phyloP scores from a whole-genome alignment of 2,113 vertebrate species.

The Myrmecobius fasciatus region DNA sequence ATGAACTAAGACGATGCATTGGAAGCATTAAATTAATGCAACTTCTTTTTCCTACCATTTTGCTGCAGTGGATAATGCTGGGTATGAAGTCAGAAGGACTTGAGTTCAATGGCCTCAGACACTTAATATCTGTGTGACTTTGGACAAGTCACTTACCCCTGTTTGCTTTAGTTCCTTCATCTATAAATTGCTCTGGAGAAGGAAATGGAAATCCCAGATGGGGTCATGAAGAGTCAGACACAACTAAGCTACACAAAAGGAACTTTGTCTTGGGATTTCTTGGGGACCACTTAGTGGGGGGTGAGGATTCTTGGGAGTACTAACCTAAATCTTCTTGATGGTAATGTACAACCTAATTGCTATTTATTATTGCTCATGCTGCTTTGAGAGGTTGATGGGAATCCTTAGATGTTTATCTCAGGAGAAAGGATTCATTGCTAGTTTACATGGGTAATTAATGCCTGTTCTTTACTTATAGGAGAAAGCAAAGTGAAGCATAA shows the following conservation, averaged over 20 bases:
- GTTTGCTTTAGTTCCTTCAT: neutral
- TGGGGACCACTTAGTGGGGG: too few relatives aligned
- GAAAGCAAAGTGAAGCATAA: neutral
- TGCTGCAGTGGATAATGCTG: neutral
- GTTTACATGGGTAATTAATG: conserved; percentile 9
- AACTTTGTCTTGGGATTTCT: neutral
- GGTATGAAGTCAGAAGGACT: neutral
- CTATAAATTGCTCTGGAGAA: neutral
- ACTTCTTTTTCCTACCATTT: neutral
- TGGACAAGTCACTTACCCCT: neutral
- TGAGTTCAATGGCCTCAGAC: neutral
- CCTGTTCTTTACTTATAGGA: neutral
- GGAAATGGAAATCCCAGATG: neutral
- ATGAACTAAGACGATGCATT: neutral
- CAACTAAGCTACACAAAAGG: neutral
- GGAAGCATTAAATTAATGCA: neutral
- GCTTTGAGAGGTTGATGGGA: neutral
- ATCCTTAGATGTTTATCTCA: neutral
- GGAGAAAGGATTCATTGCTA: neutral
- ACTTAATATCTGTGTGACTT: neutral
- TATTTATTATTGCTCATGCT: neutral
- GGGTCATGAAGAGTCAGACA: neutral
- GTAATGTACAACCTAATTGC: neutral
- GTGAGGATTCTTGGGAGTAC: neutral
- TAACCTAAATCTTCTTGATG: neutral